Base-by-base conservation (phyloP, 2,113 vertebrate species). In the Diadophis punctatus region DNA sequence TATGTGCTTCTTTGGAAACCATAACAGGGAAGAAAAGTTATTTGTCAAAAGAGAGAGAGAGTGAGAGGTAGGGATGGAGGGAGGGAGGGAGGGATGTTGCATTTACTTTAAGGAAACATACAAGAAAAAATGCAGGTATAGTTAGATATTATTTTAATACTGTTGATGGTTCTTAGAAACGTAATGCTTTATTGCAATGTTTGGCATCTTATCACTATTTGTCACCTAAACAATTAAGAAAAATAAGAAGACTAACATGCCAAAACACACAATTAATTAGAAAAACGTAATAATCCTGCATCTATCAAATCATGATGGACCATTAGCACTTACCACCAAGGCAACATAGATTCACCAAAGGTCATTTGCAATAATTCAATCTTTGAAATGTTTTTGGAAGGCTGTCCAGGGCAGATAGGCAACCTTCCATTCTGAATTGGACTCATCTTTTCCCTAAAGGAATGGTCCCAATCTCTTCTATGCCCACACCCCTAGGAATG, bases 21-120 rank as follows among this genome's bases (percentile, higher is more conserved):
- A 80, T 96, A 96, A 97, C 94, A 97, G 97, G 97, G 96, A 96
- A 97, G 95, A 97, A 97, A 97, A 97, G 90, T 94, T 98, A 98
- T 98, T 99, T 98, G 97, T 97, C 98, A 98, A 97, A 89, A 58
- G 56, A 48, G 48, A 48, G 48, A 48, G 48, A 48, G 48, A 48
- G 46, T 3, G 48, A 48, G 48, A 48, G 48, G 7, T 2, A 56
- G 7, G 23, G 6, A 11, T 22, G 22, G 18, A 34, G 1, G 30
- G 34, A 16, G 2, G 8, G 34, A 43, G 18, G 8, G 3, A 20
- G 8, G 43, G 34, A 80, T 80, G 74, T 9, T 43, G 34, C 8
- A 0, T 22, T 43, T 80, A 39, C 8, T 43, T 48, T 48, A 86
- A 86, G 23, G 3, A 48, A 27, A 48, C 46, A 8, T 48, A 4